Evolutionary conservation across 1,140 invertebrate genomes (phyloP), one percentile per base, ranked within the genome.

Genomic region (Parasteatoda tepidariorum): DNA sequence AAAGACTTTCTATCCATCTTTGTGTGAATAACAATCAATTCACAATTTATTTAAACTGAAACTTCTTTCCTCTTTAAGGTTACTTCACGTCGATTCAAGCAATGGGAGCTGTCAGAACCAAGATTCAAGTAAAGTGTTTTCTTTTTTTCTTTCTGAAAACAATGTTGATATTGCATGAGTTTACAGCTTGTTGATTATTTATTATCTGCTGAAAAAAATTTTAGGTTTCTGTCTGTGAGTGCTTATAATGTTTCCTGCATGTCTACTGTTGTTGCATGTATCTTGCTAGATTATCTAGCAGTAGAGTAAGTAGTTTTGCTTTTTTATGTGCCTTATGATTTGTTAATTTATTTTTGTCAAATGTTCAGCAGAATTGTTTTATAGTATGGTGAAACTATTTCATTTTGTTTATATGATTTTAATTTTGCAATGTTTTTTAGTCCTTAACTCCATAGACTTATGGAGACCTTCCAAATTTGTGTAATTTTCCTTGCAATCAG

Each of bases 1-100:
- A n/a, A n/a, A n/a, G n/a, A n/a, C n/a, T n/a, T n/a, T n/a, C n/a
- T n/a, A n/a, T n/a, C n/a, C n/a, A n/a, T n/a, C n/a, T n/a, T n/a
- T n/a, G n/a, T n/a, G n/a, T n/a, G n/a, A n/a, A n/a, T n/a, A n/a
- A n/a, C n/a, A n/a, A n/a, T n/a, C n/a, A n/a, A n/a, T n/a, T n/a
- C n/a, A n/a, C n/a, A n/a, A n/a, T n/a, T n/a, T n/a, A n/a, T n/a
- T n/a, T n/a, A n/a, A n/a, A n/a, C n/a, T n/a, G n/a, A n/a, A n/a
- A n/a, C n/a, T n/a, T n/a, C n/a, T n/a, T n/a, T n/a, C n/a, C 48
- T 64, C 0, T 86, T 86, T 82, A 85, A 89, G 91, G 90, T 11
- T 89, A 88, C 84, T 91, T 90, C 85, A 90, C 89, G 30, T 88
- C 89, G 66, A 91, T 91, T 67, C 89, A 90, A 48, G 89, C 90